Conservation (phyloP, 92 coral and sea anemone genomes). For the Galaxea fascicularis region DNA sequence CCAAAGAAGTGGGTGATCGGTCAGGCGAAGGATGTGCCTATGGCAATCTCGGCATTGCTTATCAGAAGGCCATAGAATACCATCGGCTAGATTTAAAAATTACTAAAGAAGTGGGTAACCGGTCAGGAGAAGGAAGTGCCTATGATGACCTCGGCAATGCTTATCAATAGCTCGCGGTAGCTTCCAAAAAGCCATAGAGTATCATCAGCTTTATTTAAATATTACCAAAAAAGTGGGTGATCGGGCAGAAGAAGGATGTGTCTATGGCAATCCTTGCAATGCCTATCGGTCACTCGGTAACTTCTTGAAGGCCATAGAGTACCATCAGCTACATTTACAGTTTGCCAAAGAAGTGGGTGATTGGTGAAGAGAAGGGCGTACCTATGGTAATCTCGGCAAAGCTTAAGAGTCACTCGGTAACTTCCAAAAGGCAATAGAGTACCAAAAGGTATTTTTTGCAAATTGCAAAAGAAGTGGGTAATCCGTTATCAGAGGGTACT, state of each 20-base stretch:
- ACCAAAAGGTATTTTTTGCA: not conserved
- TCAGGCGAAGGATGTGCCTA: not conserved
- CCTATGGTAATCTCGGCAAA: not conserved
- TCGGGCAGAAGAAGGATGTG: not conserved
- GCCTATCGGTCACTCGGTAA: not conserved
- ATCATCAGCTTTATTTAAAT: not conserved
- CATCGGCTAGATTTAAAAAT: too few species aligned
- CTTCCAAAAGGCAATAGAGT: not conserved
- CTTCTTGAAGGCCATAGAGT: not conserved
- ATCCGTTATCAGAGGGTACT: not conserved
- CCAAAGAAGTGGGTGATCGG: not conserved
- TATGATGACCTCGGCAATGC: too few species aligned
- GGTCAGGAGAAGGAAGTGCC: too few species aligned
- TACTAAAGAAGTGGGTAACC: too few species aligned
- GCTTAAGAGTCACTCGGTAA: not conserved
- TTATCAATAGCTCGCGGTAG: not conserved
- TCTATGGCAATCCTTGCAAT: not conserved
- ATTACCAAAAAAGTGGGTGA: constrained; percentile 2
- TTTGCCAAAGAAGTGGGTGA: not conserved
- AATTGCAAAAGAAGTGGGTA: not conserved
- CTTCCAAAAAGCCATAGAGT: not conserved
- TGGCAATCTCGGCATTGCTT: not conserved
- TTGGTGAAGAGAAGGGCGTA: not conserved
- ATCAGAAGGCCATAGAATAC: too few species aligned
- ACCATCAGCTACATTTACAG: not conserved